Base-by-base conservation (phyloP, 2,797 vertebrate species). In the Gephyroberyx darwinii region DNA sequence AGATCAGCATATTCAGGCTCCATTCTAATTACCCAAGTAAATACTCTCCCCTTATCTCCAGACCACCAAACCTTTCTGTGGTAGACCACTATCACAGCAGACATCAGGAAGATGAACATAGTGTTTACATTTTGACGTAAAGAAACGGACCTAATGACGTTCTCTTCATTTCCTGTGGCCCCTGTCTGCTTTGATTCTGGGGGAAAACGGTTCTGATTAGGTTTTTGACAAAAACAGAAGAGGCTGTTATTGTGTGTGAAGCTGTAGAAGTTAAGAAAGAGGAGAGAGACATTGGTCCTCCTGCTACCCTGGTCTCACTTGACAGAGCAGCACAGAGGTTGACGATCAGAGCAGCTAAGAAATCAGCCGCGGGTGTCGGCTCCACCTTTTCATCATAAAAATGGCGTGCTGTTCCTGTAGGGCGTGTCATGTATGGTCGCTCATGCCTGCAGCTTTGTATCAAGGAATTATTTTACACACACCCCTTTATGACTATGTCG, bases 161-260 rank as follows among this genome's bases (percentile, higher is more conserved):
- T 13, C 6, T 57, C 35, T 57, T 37, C 33, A 5, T 50, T 74
- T 72, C 30, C 0, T 31, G 26, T n/a, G 43, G 22, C 48, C 20
- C 1, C n/a, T n/a, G 52, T 56, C 69, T 53, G 37, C 16, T 35
- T 74, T 57, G 20, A 48, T 39, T 74, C 30, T 45, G n/a, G 35
- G 41, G 19, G 17, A 35, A 35, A 35, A 35, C 6, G 8, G 3
- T 35, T 35, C 4, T 35, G 33, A 35, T 35, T 5, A 35, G 8
- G 33, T 35, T 26, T 26, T 26, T 26, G 8, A 35, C 6, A 35
- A 35, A 39, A 39, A 39, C 8, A 39, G 10, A 12, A 39, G 37
- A 39, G 37, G 3, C 8, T 1, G 10, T 39, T 9, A 3, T 10
- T 10, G 10, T 39, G 37, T 8, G 8, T 39, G 10, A 10, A 39